Evolutionary conservation across 2,113 vertebrate genomes (phyloP).

Genomic region (Brachyistius frenatus): DNA sequence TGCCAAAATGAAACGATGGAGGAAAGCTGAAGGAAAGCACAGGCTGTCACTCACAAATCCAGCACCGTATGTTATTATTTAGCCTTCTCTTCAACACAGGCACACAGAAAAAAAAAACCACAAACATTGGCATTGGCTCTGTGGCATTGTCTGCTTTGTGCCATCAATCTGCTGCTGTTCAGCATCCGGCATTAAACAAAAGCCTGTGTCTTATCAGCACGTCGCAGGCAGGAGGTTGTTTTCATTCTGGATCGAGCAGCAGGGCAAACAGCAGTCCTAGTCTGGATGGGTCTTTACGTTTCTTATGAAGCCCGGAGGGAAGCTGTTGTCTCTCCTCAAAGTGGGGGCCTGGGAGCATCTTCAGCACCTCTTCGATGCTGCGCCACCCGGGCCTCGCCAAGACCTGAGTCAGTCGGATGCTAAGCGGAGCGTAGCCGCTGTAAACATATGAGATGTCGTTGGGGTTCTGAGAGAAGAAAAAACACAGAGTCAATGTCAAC

Average conservation of each 20-base stretch:
- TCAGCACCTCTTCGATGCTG: constrained; percentile 97
- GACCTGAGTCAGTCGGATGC: constrained; percentile 94
- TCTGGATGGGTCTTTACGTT: constrained; percentile 75
- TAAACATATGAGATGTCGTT: constrained; percentile 98
- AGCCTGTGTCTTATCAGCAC: constrained; percentile 73
- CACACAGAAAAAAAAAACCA: constrained; percentile 10
- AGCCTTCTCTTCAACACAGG: constrained; percentile 19
- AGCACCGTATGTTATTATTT: constrained; percentile 20
- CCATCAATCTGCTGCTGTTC: constrained; percentile 65
- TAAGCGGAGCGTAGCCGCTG: constrained; percentile 96
- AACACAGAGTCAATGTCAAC: neutral
- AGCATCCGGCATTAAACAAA: constrained; percentile 58
- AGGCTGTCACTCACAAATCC: constrained; percentile 33
- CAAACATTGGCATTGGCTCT: constrained; percentile 30
- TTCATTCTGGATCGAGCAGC: constrained; percentile 20
- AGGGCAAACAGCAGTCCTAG: constrained; percentile 20
- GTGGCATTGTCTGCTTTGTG: constrained; percentile 44
- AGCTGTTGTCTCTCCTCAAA: constrained; percentile 97
- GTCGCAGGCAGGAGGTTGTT: constrained; percentile 44
- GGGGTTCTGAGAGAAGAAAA: constrained; percentile 87
- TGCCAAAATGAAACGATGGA: constrained; percentile 38
- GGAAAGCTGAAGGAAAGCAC: constrained; percentile 14
- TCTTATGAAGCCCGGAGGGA: constrained; percentile 89
- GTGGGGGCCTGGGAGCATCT: constrained; percentile 96
- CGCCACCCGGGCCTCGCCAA: constrained; percentile 95